A percentile compares a stretch with the other conserved stretches of the same genome.
These are phyloP conservation scores for Drosophila jambulina DNA, from an alignment of 1,140 invertebrate species.

Conservation along the genomic window DNA sequence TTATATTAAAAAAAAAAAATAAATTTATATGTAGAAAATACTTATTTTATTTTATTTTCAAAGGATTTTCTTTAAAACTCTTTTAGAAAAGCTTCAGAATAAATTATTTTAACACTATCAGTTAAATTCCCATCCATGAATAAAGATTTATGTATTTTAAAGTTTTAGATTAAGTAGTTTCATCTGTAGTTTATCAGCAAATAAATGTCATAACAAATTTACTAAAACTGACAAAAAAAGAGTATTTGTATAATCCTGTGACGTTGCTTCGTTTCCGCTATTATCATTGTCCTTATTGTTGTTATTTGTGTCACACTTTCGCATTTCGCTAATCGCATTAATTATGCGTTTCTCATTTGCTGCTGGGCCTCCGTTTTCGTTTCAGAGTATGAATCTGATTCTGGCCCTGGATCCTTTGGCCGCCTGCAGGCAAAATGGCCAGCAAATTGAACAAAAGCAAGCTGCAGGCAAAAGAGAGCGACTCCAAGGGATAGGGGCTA, in stretches of 20 bases:
- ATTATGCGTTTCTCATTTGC: constrained; percentile 78
- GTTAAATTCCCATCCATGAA: not conserved
- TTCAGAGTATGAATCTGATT: constrained; percentile 26
- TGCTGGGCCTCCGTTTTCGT: constrained; percentile 68
- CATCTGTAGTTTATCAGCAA: not conserved
- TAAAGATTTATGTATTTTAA: not conserved
- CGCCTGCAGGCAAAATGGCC: constrained; percentile 67
- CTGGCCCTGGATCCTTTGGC: constrained; percentile 14
- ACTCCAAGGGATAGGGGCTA: constrained; percentile 13
- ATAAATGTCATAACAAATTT: not conserved
- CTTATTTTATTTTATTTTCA: not conserved
- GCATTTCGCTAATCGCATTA: constrained; percentile 81
- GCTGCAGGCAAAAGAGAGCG: constrained; percentile 43
- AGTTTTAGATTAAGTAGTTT: not conserved
- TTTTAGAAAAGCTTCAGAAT: not conserved
- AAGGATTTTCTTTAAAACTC: not conserved
- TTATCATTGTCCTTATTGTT: constrained; percentile 69
- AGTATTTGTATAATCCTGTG: not conserved
- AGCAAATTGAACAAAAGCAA: constrained; percentile 67
- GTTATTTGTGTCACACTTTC: constrained; percentile 78
- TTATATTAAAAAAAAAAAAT: too few species aligned
- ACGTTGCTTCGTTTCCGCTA: constrained; percentile 1
- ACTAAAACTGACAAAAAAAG: not conserved
- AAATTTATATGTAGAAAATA: not conserved
- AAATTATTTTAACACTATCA: not conserved